Evolutionary conservation across 2,797 vertebrate genomes (phyloP), one percentile per base, ranked within the genome.

Genomic region (Scarus forsteni): DNA sequence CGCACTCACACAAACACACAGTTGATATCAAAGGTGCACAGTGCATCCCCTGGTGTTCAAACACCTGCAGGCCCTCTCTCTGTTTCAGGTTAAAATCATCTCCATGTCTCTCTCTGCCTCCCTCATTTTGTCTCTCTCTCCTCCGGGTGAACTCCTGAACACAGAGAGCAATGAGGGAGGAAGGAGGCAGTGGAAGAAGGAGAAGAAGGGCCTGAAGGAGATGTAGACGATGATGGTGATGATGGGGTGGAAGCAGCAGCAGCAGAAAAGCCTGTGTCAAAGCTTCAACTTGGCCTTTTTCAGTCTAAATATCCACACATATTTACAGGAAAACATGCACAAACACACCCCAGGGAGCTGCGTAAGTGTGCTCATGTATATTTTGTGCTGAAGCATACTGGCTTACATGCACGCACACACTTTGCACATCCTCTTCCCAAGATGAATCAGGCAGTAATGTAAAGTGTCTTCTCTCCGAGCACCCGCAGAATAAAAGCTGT

Each of bases 391-490:
- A 79, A 62, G 63, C 34, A 48, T 53, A 51, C 51, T 69, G 65
- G 81, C 55, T 39, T 66, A 12, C 45, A 14, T 13, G 45, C 5
- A 27, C 36, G 16, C 16, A 15, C 15, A 45, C 42, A 48, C 39
- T 50, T 36, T 39, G 9, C 27, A 27, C 27, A 39, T 46, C 51
- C 63, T n/a, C n/a, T n/a, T n/a, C n/a, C n/a, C n/a, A n/a, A 71
- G 75, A 87, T 81, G 79, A 90, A 79, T 87, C 80, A 69, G 66
- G 59, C 56, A 38, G 75, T 75, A 86, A 89, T 77, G 83, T 62
- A 42, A 81, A 86, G 60, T 75, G 80, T 88, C 77, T 87, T 66
- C 72, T 82, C 69, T 65, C 58, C 0, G 18, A 80, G 69, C 12
- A 51, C 69, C 75, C 73, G 58, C 52, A 67, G 77, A 85, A 87